A percentile compares a stretch with the other conserved stretches of the same genome.
Evolutionary conservation across 1,140 invertebrate genomes (phyloP).

Genomic region (Hypothenemus hampei): DNA sequence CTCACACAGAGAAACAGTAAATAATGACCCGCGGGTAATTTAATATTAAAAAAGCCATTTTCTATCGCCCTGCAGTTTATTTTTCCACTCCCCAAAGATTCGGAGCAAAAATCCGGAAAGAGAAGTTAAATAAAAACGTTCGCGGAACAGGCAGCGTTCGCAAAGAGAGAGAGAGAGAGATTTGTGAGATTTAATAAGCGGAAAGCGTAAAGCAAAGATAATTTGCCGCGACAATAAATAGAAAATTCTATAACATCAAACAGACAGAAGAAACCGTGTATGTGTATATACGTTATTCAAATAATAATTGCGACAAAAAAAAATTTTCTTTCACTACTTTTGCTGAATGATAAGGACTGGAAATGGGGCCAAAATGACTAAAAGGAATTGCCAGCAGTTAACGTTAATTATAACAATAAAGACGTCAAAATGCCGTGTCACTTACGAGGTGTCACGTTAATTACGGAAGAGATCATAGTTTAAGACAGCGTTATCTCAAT

Average conservation of each 20-base stretch:
- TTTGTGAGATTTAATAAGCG: conserved; percentile 13
- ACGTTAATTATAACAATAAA: background rate
- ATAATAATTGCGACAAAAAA: background rate
- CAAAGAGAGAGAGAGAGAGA: no score
- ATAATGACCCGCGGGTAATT: background rate
- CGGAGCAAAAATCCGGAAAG: conserved; percentile 10
- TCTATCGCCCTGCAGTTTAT: background rate
- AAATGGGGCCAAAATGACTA: background rate
- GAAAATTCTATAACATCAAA: conserved; percentile 5
- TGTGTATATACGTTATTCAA: background rate
- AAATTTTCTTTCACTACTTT: no score
- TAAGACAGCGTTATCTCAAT: no score
- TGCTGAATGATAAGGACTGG: background rate
- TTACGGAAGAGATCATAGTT: background rate
- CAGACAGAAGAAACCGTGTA: background rate
- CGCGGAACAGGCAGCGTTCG: background rate
- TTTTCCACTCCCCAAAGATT: background rate
- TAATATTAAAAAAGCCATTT: background rate
- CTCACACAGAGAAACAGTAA: background rate
- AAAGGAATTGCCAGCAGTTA: background rate
- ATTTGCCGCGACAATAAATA: conserved; percentile 15
- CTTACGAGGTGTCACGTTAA: background rate
- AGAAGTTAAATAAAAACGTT: conserved; percentile 19
- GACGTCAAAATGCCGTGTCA: no score
- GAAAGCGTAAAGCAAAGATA: conserved; percentile 11